Percentiles rank a stretch among this genome's conserved stretches.
phyloP scores from a whole-genome alignment of 2,113 vertebrate species.

The Tragelaphus scriptus region DNA sequence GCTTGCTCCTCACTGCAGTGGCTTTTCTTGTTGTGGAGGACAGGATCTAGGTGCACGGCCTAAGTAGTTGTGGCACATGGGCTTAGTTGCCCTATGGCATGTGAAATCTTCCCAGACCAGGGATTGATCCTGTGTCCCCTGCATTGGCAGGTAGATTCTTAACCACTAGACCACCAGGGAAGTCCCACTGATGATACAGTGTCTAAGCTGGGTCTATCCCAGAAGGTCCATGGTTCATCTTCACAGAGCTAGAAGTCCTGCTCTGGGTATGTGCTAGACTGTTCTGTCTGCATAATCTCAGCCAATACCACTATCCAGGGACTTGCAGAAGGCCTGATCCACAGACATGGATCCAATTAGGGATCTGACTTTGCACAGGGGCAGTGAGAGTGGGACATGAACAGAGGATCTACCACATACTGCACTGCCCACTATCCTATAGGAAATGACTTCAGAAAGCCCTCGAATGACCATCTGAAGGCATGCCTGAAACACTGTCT shows the following conservation, averaged over 20 bases:
- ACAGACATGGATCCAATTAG: not conserved
- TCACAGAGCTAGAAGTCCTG: not conserved
- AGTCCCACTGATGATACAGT: not conserved
- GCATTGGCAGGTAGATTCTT: not conserved
- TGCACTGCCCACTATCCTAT: not conserved
- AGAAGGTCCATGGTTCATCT: not conserved
- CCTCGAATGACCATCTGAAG: not conserved
- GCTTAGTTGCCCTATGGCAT: not conserved
- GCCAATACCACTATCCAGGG: not conserved
- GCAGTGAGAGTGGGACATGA: not conserved
- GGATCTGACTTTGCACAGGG: not conserved
- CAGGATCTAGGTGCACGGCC: not conserved
- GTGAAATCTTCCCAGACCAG: not conserved
- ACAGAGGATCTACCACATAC: not conserved
- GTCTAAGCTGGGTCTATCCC: not conserved
- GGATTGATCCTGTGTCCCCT: not conserved
- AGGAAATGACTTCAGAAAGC: not conserved
- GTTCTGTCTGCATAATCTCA: not conserved
- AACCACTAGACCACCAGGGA: not conserved
- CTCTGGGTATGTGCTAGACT: not conserved
- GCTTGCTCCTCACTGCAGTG: not conserved
- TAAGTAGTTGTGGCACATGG: not conserved
- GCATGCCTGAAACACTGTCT: not conserved
- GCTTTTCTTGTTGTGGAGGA: not conserved
- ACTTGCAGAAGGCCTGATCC: not conserved